These are phyloP conservation scores for Eulemur macaco DNA, from an alignment of 2,113 vertebrate genomes.

Conservation along the genomic window DNA sequence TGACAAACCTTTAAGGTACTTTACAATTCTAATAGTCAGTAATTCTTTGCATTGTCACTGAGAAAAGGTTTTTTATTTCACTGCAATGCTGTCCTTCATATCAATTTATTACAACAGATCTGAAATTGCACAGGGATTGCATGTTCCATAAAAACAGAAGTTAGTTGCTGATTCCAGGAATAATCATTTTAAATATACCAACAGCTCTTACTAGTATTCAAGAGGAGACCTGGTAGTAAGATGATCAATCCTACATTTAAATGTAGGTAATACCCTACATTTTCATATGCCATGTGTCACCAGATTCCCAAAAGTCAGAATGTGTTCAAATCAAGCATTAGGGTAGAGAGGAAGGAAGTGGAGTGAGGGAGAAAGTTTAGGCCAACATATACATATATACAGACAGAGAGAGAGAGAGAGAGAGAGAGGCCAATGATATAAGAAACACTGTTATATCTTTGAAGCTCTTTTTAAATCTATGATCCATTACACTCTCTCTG, in stretches of 20 bases:
- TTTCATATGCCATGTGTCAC: background rate
- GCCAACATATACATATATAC: no score
- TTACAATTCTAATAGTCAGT: background rate
- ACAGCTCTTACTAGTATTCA: background rate
- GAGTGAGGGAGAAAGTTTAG: background rate
- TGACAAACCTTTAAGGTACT: background rate
- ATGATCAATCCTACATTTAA: background rate
- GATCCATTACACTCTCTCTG: conserved; percentile 59
- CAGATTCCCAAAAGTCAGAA: background rate
- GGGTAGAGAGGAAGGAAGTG: background rate
- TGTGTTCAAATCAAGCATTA: background rate
- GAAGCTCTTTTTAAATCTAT: conserved; percentile 73
- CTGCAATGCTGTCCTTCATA: background rate
- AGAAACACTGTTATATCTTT: conserved; percentile 64
- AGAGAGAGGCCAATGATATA: background rate
- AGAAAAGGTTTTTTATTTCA: background rate
- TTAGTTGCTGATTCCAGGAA: background rate
- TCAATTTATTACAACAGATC: background rate
- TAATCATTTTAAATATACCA: background rate
- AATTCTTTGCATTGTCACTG: background rate
- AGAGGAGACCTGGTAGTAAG: background rate
- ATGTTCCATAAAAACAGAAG: conserved; percentile 1
- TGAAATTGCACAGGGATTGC: background rate
- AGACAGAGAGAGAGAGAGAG: no score
- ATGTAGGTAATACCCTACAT: background rate